Conservation (phyloP, 2,113 vertebrate species). For the Ailurus styani region DNA sequence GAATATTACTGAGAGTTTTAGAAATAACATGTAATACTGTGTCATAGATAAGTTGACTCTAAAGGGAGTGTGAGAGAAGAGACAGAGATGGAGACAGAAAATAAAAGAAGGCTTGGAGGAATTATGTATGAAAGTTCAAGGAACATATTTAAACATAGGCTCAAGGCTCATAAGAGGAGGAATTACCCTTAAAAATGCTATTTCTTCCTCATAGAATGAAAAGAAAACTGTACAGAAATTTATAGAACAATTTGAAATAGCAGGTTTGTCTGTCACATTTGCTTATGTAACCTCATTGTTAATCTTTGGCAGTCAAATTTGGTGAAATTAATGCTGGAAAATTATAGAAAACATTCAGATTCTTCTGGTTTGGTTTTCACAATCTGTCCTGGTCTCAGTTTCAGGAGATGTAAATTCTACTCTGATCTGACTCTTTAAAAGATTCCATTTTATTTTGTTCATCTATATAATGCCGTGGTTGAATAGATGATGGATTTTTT, state of each 20-base stretch:
- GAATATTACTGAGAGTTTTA: neutral
- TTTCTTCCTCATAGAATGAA: neutral
- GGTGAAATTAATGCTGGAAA: neutral
- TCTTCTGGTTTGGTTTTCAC: neutral
- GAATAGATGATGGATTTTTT: neutral
- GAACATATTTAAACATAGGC: neutral
- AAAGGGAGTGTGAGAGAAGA: neutral
- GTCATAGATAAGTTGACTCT: neutral
- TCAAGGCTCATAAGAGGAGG: neutral
- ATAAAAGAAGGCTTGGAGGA: neutral
- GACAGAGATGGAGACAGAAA: neutral
- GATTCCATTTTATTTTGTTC: neutral
- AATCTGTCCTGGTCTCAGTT: neutral
- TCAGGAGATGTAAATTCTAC: neutral
- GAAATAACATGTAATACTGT: neutral
- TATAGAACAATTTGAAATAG: neutral
- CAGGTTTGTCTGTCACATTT: neutral
- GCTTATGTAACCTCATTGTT: neutral
- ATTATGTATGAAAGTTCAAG: neutral
- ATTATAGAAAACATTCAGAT: neutral
- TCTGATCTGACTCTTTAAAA: neutral
- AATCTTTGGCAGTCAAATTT: neutral
- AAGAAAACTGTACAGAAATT: neutral
- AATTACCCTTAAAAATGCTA: neutral
- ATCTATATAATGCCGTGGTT: neutral